A percentile compares a stretch with the other conserved stretches of the same genome.
These are phyloP conservation scores for Hemibates koningsi DNA, from an alignment of 2,113 vertebrate genomes.

Conservation along the genomic window DNA sequence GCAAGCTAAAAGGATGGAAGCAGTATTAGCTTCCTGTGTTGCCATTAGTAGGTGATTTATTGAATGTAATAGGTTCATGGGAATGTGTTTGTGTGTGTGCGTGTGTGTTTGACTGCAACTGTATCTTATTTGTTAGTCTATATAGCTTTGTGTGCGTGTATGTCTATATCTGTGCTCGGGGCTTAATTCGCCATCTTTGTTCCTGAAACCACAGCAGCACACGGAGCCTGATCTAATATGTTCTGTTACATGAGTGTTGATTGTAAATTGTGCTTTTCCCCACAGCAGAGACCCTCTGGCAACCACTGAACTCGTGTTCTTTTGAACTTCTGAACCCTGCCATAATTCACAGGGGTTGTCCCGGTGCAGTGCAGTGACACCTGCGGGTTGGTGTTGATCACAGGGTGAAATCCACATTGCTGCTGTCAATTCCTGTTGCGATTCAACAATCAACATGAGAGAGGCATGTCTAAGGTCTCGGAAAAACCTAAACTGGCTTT, in stretches of 20 bases:
- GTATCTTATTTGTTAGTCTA: neutral
- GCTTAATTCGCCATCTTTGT: slow-evolving; percentile 6
- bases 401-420: neutral
- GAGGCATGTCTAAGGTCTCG: neutral
- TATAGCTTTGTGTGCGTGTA: neutral
- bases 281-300: slow-evolving; percentile 10
- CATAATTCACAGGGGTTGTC: neutral
- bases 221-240: slow-evolving; percentile 36
- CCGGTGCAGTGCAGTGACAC: neutral
- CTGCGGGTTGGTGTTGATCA: neutral
- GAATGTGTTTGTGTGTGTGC: neutral
- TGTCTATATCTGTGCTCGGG: neutral
- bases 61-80: neutral
- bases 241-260: slow-evolving; percentile 4
- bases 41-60: slow-evolving; percentile 4
- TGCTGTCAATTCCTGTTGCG: neutral
- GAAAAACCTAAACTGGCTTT: neutral
- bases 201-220: slow-evolving; percentile 8
- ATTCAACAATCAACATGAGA: neutral
- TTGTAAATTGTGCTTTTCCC: neutral
- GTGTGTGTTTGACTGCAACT: neutral
- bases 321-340: slow-evolving; percentile 52
- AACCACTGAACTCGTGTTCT: slow-evolving; percentile 11
- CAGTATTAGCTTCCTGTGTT: neutral
- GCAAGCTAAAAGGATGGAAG: neutral